Percentiles rank a stretch among this genome's conserved stretches.
Evolutionary conservation across 2,888 invertebrate genomes (phyloP).

Genomic region (Acrobasis suavella): DNA sequence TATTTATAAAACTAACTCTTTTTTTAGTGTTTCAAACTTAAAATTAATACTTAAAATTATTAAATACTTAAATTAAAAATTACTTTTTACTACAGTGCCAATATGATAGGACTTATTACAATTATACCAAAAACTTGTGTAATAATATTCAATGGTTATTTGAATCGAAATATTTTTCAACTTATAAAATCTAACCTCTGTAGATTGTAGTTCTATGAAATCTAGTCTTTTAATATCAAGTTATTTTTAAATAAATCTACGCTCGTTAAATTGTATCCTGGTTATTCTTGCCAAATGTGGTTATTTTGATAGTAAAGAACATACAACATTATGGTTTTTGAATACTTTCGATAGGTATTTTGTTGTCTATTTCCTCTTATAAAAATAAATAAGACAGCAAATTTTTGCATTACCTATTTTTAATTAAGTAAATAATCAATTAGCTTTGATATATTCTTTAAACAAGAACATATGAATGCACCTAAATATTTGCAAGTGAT

Average conservation of each 20-base stretch:
- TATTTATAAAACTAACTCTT: conserved; percentile 39
- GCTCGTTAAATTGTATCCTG: conserved; percentile 2
- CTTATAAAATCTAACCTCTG: conserved; percentile 25
- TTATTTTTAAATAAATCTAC: conserved; percentile 6
- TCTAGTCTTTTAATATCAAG: conserved; percentile 41
- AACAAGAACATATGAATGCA: background rate
- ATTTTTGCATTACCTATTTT: background rate
- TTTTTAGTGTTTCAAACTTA: conserved; percentile 26
- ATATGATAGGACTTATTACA: conserved; percentile 13
- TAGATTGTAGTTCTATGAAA: conserved; percentile 34
- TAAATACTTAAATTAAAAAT: no score
- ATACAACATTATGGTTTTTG: background rate
- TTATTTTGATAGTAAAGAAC: background rate
- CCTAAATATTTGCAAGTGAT: background rate
- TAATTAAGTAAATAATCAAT: background rate
- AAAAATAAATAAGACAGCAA: background rate
- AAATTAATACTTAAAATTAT: no score
- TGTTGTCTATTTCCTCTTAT: background rate
- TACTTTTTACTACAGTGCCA: conserved; percentile 26
- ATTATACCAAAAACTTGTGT: background rate
- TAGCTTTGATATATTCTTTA: background rate
- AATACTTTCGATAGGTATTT: background rate
- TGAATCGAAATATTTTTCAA: conserved; percentile 18
- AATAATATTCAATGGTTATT: background rate
- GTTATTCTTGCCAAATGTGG: conserved; percentile 19